Percentiles rank a stretch among this genome's conserved stretches.
These are phyloP conservation scores for Drosophila demipolita DNA, from an alignment of 2,888 invertebrate genomes.

Conservation along the genomic window DNA sequence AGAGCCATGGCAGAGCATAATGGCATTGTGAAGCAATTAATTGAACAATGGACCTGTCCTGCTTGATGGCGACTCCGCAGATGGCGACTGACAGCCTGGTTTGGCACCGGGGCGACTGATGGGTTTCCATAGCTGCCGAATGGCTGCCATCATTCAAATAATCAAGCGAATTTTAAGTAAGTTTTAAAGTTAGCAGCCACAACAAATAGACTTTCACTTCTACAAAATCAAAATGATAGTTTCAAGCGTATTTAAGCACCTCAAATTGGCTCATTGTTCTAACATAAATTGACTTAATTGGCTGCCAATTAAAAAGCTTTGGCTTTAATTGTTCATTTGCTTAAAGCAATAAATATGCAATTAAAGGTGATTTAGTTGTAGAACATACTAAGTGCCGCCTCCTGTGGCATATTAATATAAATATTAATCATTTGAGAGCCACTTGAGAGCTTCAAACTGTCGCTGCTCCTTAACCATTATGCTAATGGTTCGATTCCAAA, in stretches of 20 bases:
- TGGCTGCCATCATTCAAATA: constrained; percentile 18
- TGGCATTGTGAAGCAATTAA: constrained; percentile 75
- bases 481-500: constrained; percentile 36
- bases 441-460: background rate
- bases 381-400: constrained; percentile 4
- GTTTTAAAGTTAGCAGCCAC: background rate
- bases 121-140: constrained; percentile 8
- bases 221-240: background rate
- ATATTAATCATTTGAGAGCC: constrained; percentile 18
- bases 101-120: background rate
- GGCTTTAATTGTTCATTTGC: background rate
- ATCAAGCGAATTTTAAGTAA: background rate
- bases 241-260: background rate
- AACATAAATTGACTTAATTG: background rate
- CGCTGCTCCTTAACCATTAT: constrained; percentile 18
- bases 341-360: background rate
- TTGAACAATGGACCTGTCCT: constrained; percentile 61
- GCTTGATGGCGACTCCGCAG: background rate
- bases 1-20: constrained; percentile 62
- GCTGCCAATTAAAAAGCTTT: constrained; percentile 8
- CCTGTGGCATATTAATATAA: background rate
- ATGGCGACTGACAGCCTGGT: constrained; percentile 1
- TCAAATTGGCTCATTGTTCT: background rate
- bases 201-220: background rate
- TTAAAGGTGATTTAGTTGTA: constrained; percentile 5